A percentile compares a stretch with the other conserved stretches of the same genome.
Conservation (phyloP, 2,113 vertebrate genomes). For the Pteronura brasiliensis region DNA sequence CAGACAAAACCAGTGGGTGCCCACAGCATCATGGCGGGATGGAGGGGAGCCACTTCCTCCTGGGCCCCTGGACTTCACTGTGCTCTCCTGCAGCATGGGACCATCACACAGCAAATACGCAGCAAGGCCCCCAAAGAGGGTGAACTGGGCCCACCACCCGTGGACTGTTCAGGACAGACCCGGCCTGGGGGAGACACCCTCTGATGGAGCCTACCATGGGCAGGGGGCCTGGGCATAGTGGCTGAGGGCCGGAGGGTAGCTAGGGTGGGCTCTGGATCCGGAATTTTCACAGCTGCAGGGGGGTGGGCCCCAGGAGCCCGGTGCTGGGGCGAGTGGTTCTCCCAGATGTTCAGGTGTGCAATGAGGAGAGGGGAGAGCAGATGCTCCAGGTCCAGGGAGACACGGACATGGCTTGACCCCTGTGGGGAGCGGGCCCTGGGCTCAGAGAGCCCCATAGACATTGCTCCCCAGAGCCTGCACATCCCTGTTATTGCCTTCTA, state of each 20-base stretch:
- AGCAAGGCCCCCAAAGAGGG: neutral
- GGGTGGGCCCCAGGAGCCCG: neutral
- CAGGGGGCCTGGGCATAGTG: neutral
- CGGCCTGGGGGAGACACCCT: neutral
- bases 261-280: neutral
- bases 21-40: accelerated
- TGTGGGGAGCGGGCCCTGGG: accelerated
- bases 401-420: accelerated
- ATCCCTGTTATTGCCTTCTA: accelerated
- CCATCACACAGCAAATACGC: accelerated
- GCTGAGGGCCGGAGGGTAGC: neutral
- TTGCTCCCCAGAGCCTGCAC: neutral
- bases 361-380: neutral
- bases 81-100: neutral
- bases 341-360: neutral
- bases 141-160: neutral
- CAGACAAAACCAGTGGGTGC: neutral
- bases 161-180: neutral
- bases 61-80: neutral
- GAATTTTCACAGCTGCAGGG: accelerated
- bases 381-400: neutral
- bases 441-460: neutral
- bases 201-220: neutral
- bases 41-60: neutral
- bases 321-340: accelerated